Conservation (phyloP, 2,888 invertebrate species). For the Tricholauxania praeusta region DNA sequence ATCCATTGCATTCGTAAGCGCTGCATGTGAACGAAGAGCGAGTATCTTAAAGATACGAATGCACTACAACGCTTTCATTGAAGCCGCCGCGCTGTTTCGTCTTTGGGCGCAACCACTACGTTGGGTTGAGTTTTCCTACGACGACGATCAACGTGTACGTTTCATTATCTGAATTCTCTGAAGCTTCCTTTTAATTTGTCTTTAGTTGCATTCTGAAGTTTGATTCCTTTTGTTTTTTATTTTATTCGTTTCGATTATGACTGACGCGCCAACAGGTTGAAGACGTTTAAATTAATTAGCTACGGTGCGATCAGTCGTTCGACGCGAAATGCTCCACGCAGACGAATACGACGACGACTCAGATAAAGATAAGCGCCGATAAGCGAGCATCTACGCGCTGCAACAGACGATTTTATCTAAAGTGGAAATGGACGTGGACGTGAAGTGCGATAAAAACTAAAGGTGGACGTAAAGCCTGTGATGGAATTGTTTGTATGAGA, state of each 20-base stretch:
- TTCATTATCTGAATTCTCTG: slow-evolving; percentile 20
- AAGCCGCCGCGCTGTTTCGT: not conserved
- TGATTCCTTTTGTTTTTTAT: not conserved
- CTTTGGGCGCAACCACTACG: not conserved
- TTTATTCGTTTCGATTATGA: not conserved
- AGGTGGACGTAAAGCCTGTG: too few relatives aligned
- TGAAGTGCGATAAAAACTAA: not conserved
- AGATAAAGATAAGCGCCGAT: not conserved
- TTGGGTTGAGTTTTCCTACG: too few relatives aligned
- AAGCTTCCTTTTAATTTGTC: slow-evolving; percentile 16
- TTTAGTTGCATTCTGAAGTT: slow-evolving; percentile 1
- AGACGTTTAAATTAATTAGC: slow-evolving; percentile 10
- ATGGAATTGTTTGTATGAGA: too few relatives aligned
- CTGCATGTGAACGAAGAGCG: not conserved
- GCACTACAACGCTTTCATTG: slow-evolving; percentile 1
- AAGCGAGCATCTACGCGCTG: not conserved
- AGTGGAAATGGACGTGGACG: not conserved
- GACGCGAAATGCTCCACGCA: not conserved
- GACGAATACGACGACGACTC: too few relatives aligned
- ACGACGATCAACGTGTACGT: not conserved
- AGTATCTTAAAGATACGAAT: not conserved
- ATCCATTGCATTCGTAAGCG: slow-evolving; percentile 17
- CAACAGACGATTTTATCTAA: slow-evolving; percentile 5
- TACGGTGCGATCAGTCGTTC: not conserved
- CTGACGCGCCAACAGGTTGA: slow-evolving; percentile 5